These are phyloP conservation scores for Sylvilagus floridanus DNA, from an alignment of 2,797 vertebrate species.

Conservation along the genomic window DNA sequence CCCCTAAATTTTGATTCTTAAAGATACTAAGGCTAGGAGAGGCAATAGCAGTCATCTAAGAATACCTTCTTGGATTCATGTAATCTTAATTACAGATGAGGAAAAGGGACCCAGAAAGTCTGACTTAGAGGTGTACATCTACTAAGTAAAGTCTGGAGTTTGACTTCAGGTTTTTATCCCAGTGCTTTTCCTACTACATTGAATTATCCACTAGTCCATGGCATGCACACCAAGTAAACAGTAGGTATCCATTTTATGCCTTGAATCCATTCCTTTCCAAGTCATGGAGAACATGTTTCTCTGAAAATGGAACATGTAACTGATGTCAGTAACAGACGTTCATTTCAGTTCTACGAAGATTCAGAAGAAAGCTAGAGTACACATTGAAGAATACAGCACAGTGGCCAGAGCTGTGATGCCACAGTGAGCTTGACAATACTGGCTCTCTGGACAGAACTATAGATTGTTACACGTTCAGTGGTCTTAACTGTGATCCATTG, in stretches of 20 bases:
- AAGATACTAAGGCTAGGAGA: neutral
- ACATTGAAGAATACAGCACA: neutral
- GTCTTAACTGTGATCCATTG: neutral
- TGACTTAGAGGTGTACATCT: neutral
- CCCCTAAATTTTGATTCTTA: too few species aligned
- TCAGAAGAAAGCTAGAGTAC: neutral
- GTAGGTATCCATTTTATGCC: neutral
- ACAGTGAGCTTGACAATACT: neutral
- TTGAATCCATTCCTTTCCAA: slow-evolving; percentile 12
- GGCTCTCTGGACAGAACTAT: neutral
- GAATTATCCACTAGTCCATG: neutral
- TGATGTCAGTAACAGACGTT: neutral
- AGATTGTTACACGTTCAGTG: neutral
- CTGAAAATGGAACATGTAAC: neutral
- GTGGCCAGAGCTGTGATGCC: neutral
- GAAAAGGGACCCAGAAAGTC: neutral
- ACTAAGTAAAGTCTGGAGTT: neutral
- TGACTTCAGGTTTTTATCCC: neutral
- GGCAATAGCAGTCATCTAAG: neutral
- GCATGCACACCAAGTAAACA: neutral
- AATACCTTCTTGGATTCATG: neutral
- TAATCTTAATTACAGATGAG: neutral
- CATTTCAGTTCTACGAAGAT: neutral
- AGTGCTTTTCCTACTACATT: neutral
- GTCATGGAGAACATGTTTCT: neutral